Base-by-base conservation (phyloP, 2,888 invertebrate species). In the Erebia palarica region DNA sequence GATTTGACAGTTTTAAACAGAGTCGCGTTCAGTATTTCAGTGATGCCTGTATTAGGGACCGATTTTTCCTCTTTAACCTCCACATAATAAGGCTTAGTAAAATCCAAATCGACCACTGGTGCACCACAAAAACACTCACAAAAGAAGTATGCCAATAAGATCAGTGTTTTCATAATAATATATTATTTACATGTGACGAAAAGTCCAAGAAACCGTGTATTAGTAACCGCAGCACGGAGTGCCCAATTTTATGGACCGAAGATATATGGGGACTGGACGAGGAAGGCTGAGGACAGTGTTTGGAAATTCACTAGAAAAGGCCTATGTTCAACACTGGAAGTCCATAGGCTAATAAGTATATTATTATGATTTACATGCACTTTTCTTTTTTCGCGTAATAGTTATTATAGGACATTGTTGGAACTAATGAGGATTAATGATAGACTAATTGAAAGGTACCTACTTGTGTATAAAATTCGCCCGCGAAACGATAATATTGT, bases 1-100 rank as follows among this genome's bases (percentile, higher is more conserved):
- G 80, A 82, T 59, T 84, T 82, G 1, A 85, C 79, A 0, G 84
- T 80, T 49, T 78, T 80, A 64, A 77, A 81, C 1, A 81, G 36
- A 0, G 81, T 79, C 0, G 84, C 79, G 18, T 77, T 78, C 49
- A 86, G 78, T 47, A 72, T 42, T 16, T 72, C 73, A 10, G 16
- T 21, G 0, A 58, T 44, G n/a, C 21, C 5, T 3, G 21, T 36
- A 21, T 58, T 67, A 7, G 51, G 57, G 0, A 44, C 7, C 5
- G 59, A 65, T 21, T 69, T 64, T n/a, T 65, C 68, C 47, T 65
- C 71, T 11, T 69, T 66, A 36, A 70, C 63, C 67, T 74, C 75
- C 21, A 55, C 27, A 13, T 63, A 63, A 53, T 59, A 63, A 1
- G 21, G 21, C 36, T 21, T 10, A 14, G 51, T 14, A 59, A 7